phyloP scores from a whole-genome alignment of 2,113 vertebrate genomes.

The Saimiri boliviensis region DNA sequence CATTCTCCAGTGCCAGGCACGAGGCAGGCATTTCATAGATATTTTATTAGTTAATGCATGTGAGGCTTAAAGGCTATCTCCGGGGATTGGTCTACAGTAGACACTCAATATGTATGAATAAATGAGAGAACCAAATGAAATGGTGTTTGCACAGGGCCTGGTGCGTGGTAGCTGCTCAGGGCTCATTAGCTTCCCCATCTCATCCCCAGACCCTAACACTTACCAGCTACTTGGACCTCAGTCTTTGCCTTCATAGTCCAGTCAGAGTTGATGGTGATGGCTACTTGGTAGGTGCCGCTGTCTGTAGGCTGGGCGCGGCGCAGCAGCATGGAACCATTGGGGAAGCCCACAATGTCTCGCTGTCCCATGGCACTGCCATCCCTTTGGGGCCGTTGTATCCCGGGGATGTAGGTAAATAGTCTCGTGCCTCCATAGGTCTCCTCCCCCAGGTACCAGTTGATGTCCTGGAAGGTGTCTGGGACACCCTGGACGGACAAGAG shows the following conservation, averaged over 20 bases:
- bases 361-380: not conserved
- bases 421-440: not conserved
- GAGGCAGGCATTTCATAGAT: not conserved
- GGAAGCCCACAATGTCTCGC: slow-evolving; percentile 53
- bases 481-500: slow-evolving; percentile 62
- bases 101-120: accelerated
- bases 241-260: slow-evolving; percentile 64
- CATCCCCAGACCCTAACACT: not conserved
- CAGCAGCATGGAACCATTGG: slow-evolving; percentile 71
- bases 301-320: not conserved
- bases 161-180: not conserved
- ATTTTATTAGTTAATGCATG: not conserved
- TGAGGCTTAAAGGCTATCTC: not conserved
- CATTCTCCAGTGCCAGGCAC: no score
- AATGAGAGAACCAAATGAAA: not conserved
- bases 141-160: not conserved
- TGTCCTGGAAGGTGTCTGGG: slow-evolving; percentile 54
- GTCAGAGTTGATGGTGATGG: slow-evolving; percentile 47
- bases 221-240: slow-evolving; percentile 45
- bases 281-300: slow-evolving; percentile 62
- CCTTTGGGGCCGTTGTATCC: slow-evolving; percentile 52
- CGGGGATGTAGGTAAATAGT: slow-evolving; percentile 68
- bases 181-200: accelerated
- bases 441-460: slow-evolving; percentile 71
- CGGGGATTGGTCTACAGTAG: not conserved